Conservation (phyloP, 2,888 invertebrate species). For the Drosophila formosana region DNA sequence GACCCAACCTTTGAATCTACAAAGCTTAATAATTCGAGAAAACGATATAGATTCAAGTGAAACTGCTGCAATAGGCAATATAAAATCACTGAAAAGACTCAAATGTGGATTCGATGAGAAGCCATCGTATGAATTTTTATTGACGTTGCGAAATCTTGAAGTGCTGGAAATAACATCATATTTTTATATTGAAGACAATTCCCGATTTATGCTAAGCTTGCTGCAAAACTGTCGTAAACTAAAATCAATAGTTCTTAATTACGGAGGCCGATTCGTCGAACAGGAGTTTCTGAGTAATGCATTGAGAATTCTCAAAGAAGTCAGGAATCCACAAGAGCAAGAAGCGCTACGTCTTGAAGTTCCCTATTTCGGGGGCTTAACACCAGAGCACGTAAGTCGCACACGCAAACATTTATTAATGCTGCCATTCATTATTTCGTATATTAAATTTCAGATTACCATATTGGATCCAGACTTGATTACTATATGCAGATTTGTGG, state of each 20-base stretch:
- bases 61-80: not conserved
- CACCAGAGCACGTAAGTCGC: not conserved
- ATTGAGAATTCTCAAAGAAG: not conserved
- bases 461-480: not conserved
- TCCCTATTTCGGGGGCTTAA: not conserved
- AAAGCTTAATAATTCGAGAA: not conserved
- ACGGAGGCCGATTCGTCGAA: not conserved
- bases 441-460: not conserved
- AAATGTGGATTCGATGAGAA: not conserved
- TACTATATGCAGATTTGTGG: not conserved
- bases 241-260: not conserved
- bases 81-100: not conserved
- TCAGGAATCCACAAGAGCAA: not conserved
- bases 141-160: not conserved
- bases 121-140: not conserved
- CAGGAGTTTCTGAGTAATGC: not conserved
- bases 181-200: not conserved
- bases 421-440: not conserved
- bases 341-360: not conserved
- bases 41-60: constrained; percentile 2
- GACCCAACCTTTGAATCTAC: not conserved
- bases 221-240: not conserved
- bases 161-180: constrained; percentile 1
- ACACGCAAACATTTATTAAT: not conserved
- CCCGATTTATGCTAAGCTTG: not conserved